phyloP scores from a whole-genome alignment of 2,888 invertebrate species.

The Protonemura montana region DNA sequence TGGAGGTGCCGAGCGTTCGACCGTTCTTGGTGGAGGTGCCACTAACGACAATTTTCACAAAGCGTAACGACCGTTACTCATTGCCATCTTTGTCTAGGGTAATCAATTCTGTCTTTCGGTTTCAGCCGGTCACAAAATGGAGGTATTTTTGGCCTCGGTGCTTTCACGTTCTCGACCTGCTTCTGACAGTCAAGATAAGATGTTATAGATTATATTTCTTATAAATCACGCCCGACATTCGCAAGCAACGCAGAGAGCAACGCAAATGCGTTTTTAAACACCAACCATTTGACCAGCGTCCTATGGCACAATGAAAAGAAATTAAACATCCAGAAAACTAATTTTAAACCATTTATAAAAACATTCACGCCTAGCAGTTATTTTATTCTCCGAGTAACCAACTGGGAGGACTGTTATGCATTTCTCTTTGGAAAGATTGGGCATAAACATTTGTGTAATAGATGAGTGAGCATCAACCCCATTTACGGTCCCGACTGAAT shows the following conservation, averaged over 20 bases:
- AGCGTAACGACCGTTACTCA: too few species aligned
- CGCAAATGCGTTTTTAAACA: not conserved
- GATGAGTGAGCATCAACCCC: not conserved
- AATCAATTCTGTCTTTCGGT: not conserved
- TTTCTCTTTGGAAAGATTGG: not conserved
- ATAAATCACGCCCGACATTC: not conserved
- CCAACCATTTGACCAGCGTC: not conserved
- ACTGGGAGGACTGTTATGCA: not conserved
- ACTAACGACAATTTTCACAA: too few species aligned
- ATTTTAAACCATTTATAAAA: not conserved
- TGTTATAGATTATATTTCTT: not conserved
- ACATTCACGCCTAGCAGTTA: not conserved
- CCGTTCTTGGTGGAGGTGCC: too few species aligned
- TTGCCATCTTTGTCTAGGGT: too few species aligned
- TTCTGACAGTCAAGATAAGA: not conserved
- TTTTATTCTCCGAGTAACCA: not conserved
- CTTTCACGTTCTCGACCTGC: too few species aligned
- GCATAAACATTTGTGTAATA: slow-evolving; percentile 5
- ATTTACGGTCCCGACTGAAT: not conserved
- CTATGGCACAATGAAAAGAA: not conserved
- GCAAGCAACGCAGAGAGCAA: not conserved
- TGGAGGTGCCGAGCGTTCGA: not conserved
- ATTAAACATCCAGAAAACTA: not conserved
- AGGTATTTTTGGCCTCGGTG: not conserved
- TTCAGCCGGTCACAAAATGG: not conserved